Conservation (phyloP, 2,888 invertebrate genomes). For the Drosophila acutilabella region DNA sequence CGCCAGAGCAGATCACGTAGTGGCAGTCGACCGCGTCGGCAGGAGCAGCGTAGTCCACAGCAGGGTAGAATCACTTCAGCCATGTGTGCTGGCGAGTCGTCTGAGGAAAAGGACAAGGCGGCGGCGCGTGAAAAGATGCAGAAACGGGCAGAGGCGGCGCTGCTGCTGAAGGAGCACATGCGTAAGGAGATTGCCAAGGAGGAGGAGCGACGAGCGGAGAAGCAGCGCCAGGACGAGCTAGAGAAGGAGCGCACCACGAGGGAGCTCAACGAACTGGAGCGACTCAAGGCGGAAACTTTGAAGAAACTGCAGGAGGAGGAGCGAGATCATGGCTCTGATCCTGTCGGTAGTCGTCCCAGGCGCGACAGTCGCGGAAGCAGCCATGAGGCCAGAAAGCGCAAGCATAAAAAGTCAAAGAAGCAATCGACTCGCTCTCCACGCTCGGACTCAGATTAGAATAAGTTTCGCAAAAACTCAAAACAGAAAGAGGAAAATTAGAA, state of each 20-base stretch:
- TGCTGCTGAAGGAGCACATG: slow-evolving; percentile 87
- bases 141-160: slow-evolving; percentile 86
- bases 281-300: slow-evolving; percentile 83
- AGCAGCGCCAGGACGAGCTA: slow-evolving; percentile 82
- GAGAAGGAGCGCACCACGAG: slow-evolving; percentile 83
- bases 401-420: slow-evolving; percentile 83
- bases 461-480: slow-evolving; percentile 9
- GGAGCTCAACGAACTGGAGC: slow-evolving; percentile 83
- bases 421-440: slow-evolving; percentile 77
- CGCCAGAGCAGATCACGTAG: slow-evolving; percentile 54
- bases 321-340: slow-evolving; percentile 28
- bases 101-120: slow-evolving; percentile 67
- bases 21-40: slow-evolving; percentile 25
- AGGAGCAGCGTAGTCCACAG: slow-evolving; percentile 18
- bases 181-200: slow-evolving; percentile 87
- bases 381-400: slow-evolving; percentile 78
- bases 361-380: slow-evolving; percentile 59
- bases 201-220: slow-evolving; percentile 87
- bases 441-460: slow-evolving; percentile 70
- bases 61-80: slow-evolving; percentile 41
- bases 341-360: slow-evolving; percentile 21
- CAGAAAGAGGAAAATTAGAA: neutral
- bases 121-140: slow-evolving; percentile 84
- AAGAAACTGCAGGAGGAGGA: slow-evolving; percentile 83
- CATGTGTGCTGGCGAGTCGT: slow-evolving; percentile 34